These are phyloP conservation scores for Pteria penguin DNA, from an alignment of 2,888 invertebrate species.

Conservation along the genomic window DNA sequence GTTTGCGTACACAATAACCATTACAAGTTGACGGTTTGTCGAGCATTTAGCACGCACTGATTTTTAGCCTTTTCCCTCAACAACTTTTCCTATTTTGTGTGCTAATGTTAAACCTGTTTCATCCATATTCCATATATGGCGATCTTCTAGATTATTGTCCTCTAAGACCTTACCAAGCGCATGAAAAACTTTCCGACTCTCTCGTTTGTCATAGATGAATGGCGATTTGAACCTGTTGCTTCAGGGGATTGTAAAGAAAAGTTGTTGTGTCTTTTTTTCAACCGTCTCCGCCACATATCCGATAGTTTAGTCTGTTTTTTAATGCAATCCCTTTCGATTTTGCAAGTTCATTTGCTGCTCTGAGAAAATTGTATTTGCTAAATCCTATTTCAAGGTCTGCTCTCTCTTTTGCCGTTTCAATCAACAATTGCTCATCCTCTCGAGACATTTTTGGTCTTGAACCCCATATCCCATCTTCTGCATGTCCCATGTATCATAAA, in stretches of 20 bases:
- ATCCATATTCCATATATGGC: conserved; percentile 39
- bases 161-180: conserved; percentile 17
- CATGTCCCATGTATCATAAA: conserved; percentile 5
- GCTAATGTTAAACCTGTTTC: conserved; percentile 29
- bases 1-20: conserved; percentile 46
- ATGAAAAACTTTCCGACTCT: conserved; percentile 8
- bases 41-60: conserved; percentile 34
- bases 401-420: conserved; percentile 22
- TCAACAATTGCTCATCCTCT: conserved; percentile 19
- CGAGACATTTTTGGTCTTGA: conserved; percentile 1
- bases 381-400: conserved; percentile 38
- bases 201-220: conserved; percentile 34
- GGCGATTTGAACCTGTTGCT: conserved; percentile 27
- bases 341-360: conserved; percentile 26
- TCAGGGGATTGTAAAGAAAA: conserved; percentile 37
- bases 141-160: conserved; percentile 1
- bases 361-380: conserved; percentile 27
- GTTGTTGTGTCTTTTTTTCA: conserved; percentile 28
- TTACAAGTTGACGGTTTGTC: conserved; percentile 25
- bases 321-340: conserved; percentile 21
- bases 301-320: conserved; percentile 15
- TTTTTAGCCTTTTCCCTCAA: not conserved
- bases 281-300: conserved; percentile 40
- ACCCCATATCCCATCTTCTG: conserved; percentile 26
- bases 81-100: not conserved